phyloP scores from a whole-genome alignment of 1,140 invertebrate genomes.

The Drosophila murphyi region DNA sequence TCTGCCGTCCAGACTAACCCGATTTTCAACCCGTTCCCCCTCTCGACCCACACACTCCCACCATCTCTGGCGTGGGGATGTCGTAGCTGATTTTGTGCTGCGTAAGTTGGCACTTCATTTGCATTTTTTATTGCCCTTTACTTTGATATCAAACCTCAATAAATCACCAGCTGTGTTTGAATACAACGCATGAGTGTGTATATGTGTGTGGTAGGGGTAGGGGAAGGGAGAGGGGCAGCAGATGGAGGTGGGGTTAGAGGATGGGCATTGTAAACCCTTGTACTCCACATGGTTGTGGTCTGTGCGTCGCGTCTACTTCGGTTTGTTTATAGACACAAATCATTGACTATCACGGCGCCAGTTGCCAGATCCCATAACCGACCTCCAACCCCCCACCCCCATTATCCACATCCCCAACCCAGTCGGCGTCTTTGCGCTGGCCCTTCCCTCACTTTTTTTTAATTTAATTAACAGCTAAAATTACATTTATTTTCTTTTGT shows the following conservation, averaged over 20 bases:
- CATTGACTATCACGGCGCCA: conserved; percentile 79
- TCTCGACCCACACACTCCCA: neutral
- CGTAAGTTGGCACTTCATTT: conserved; percentile 83
- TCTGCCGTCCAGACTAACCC: conserved; percentile 38
- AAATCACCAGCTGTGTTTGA: conserved; percentile 83
- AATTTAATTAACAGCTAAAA: conserved; percentile 81
- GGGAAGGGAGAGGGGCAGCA: neutral
- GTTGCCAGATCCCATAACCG: conserved; percentile 22
- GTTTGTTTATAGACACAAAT: conserved; percentile 82
- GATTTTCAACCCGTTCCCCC: conserved; percentile 18
- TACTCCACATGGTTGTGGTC: conserved; percentile 65
- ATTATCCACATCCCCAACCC: neutral
- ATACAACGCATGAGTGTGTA: conserved; percentile 26
- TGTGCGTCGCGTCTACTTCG: conserved; percentile 55
- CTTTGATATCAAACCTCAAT: conserved; percentile 83
- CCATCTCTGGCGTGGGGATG: neutral
- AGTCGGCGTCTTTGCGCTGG: neutral
- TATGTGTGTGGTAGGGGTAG: conserved; percentile 9
- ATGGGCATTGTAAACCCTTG: conserved; percentile 47
- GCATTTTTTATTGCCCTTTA: conserved; percentile 83
- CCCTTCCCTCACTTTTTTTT: conserved; percentile 44
- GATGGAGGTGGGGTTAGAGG: neutral
- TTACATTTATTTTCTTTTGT: conserved; percentile 66
- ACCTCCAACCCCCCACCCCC: neutral
- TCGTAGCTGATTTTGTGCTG: conserved; percentile 61